Evolutionary conservation across 1,140 invertebrate genomes (phyloP).

Genomic region (Listronotus bonariensis): DNA sequence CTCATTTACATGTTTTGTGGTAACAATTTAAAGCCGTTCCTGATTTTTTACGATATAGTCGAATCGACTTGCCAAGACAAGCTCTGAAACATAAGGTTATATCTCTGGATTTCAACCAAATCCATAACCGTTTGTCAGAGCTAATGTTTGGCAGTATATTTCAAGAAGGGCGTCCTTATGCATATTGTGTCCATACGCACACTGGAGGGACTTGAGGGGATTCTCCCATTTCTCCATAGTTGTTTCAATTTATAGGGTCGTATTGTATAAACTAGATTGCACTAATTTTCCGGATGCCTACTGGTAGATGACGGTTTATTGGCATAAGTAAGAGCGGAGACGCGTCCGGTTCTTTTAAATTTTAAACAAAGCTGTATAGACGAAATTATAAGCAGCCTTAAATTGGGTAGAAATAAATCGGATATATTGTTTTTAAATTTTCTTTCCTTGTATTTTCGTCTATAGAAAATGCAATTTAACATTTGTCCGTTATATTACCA

Average conservation of each 20-base stretch:
- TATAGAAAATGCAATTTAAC: too few relatives aligned
- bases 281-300: constrained; percentile 35
- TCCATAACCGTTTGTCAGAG: constrained; percentile 55
- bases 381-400: constrained; percentile 25
- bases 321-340: constrained; percentile 22
- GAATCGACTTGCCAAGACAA: constrained; percentile 41
- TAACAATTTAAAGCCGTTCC: too few relatives aligned
- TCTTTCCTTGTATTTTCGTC: too few relatives aligned
- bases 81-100: constrained; percentile 52
- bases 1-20: too few relatives aligned
- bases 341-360: constrained; percentile 34
- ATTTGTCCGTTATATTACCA: too few relatives aligned
- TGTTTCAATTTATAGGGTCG: constrained; percentile 28
- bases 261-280: constrained; percentile 28
- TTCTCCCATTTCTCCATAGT: constrained; percentile 33
- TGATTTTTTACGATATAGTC: not conserved
- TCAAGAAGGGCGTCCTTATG: constrained; percentile 38
- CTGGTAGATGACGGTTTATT: constrained; percentile 39
- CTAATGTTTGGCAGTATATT: constrained; percentile 48
- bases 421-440: constrained; percentile 13
- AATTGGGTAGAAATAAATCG: constrained; percentile 20
- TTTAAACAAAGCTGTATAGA: constrained; percentile 22
- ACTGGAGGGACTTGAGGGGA: constrained; percentile 29
- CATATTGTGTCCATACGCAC: constrained; percentile 43
- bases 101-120: constrained; percentile 55